A percentile compares a stretch with the other conserved stretches of the same genome.
Evolutionary conservation across 2,797 vertebrate genomes (phyloP).

Genomic region (Sebastes reedi): DNA sequence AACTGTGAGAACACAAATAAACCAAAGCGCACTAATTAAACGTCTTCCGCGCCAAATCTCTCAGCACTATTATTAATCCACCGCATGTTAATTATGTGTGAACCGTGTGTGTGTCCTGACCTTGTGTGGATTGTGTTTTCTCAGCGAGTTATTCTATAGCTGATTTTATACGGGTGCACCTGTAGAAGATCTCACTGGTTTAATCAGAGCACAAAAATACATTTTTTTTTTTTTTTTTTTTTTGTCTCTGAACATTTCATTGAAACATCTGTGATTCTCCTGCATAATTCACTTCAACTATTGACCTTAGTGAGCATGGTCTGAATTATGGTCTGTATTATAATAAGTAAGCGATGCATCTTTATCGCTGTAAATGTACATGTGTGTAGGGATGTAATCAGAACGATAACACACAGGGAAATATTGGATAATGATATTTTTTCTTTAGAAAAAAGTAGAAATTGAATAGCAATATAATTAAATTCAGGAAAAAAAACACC

Average conservation of each 20-base stretch:
- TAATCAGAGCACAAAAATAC: slow-evolving; percentile 4
- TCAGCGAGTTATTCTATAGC: slow-evolving; percentile 14
- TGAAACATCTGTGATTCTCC: slow-evolving; percentile 5
- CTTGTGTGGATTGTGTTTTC: slow-evolving; percentile 52
- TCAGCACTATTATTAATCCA: slow-evolving; percentile 57
- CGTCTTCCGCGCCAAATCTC: slow-evolving; percentile 42
- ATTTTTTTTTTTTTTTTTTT: neutral
- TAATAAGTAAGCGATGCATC: neutral
- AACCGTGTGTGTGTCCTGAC: slow-evolving; percentile 50
- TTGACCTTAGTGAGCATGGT: neutral
- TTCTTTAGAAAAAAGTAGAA: neutral
- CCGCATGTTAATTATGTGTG: slow-evolving; percentile 61
- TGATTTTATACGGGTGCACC: slow-evolving; percentile 10
- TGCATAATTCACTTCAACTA: slow-evolving; percentile 3
- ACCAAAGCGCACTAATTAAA: slow-evolving; percentile 64
- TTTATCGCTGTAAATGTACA: neutral
- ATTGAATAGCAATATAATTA: neutral
- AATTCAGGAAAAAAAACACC: neutral
- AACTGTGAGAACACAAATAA: slow-evolving; percentile 63
- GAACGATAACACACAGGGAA: neutral
- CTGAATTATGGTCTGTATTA: neutral
- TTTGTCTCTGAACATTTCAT: neutral
- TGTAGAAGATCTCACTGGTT: slow-evolving; percentile 10
- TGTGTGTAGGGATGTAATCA: neutral
- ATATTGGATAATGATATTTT: neutral